Base-by-base conservation (phyloP, 2,113 vertebrate species). In the Empidonax alnorum region DNA sequence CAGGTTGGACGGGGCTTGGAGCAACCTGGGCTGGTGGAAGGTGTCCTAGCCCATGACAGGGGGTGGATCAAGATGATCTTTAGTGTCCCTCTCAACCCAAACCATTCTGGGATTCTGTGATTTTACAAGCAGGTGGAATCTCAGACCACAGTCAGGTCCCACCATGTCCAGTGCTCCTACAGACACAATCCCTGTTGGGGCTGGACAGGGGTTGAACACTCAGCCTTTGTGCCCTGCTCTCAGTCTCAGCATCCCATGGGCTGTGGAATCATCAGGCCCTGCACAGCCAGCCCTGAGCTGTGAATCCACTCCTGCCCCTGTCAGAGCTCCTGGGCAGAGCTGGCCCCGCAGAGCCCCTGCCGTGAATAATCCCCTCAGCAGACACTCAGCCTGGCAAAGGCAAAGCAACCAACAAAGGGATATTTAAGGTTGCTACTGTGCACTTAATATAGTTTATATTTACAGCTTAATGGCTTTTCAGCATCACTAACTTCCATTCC, bases 401-500 rank as follows among this genome's bases (percentile, higher is more conserved):
- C 66, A 88, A 37, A 92, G 93, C 77, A 69, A 49, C 91, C 67
- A 72, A 79, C 61, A 58, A 41, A 92, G 78, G 86, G 90, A 97
- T 95, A 94, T 95, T 97, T 95, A 87, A 94, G 93, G 91, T 81
- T 97, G 74, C 84, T 95, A 15, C 91, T 14, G 78, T 93, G 91
- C 91, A 90, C 97, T 97, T 94, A 96, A 97, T 96, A 95, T 81
- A 96, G 95, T 97, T 97, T 96, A 95, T 96, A 97, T 97, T 97
- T 97, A 97, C 95, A 95, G 94, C 86, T 90, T 97, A 96, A 97
- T 97, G 96, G 95, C 94, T 96, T 97, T 97, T 97, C 97, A 89
- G 96, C 96, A 96, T 96, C 97, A 90, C 96, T 97, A 96, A 93
- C 96, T 95, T 95, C 96, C 86, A 94, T 82, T 95, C 67, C 95